phyloP scores from a whole-genome alignment of 2,113 vertebrate genomes.

The Gymnarchus niloticus region DNA sequence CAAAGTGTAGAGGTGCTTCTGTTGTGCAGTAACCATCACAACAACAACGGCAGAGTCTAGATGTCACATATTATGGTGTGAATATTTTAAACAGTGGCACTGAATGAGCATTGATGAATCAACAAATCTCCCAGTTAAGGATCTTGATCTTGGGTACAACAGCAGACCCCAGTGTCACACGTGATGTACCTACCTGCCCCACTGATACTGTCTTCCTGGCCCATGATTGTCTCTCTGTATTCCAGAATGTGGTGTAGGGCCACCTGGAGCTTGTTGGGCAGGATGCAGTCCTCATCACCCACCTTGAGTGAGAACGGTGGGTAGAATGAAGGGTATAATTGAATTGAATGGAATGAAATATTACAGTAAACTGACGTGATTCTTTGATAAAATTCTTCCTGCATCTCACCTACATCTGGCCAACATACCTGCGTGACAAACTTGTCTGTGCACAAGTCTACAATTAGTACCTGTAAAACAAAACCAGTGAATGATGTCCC shows the following conservation, averaged over 20 bases:
- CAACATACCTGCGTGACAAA: slow-evolving; percentile 82
- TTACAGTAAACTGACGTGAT: neutral
- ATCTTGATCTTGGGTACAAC: neutral
- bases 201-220: slow-evolving; percentile 52
- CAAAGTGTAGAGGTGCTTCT: too few species aligned
- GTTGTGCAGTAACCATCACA: too few species aligned
- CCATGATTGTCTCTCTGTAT: slow-evolving; percentile 77
- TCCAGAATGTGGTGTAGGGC: slow-evolving; percentile 86
- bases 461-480: slow-evolving; percentile 84
- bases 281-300: slow-evolving; percentile 89
- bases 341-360: neutral
- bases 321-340: neutral
- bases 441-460: slow-evolving; percentile 89
- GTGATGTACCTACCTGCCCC: slow-evolving; percentile 61
- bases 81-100: neutral
- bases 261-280: slow-evolving; percentile 90
- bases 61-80: too few species aligned
- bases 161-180: neutral
- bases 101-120: neutral
- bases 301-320: slow-evolving; percentile 55
- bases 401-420: neutral
- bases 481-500: slow-evolving; percentile 1
- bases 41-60: too few species aligned
- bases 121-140: neutral
- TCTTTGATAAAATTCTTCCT: neutral